Base-by-base conservation (phyloP, 2,797 vertebrate species). In the Podarcis lilfordi region DNA sequence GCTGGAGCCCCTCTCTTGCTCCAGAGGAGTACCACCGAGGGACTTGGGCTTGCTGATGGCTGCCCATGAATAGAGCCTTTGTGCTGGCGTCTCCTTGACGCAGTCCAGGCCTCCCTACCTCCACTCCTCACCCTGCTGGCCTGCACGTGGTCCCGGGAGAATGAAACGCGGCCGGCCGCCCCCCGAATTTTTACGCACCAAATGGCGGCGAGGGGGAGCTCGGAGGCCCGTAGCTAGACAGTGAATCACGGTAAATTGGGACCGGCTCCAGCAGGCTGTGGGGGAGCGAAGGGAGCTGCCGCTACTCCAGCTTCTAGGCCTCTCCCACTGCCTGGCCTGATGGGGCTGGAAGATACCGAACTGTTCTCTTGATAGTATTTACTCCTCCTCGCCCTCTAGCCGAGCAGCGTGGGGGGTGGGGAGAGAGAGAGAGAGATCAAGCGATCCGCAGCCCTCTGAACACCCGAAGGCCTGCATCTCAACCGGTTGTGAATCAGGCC, bases 351-450 rank as follows among this genome's bases (percentile, higher is more conserved):
- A 74, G 71, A 43, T 78, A 8, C 21, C 66, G 21, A 27, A 1
- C 21, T 25, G 6, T 50, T 29, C 32, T 32, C 32, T n/a, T 29
- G 40, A 0, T 1, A 40, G 2, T 4, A 74, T 10, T 6, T 35
- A 0, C 50, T 0, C 6, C 0, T 13, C 3, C 43, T 32, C 76
- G 66, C 37, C 68, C 45, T 40, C 10, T 40, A 25, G 71, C 8
- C 9, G 13, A 5, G 19, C 76, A 13, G 13, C 11, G 69, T 19
- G 45, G 0, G 1, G 25, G 1, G 19, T 0, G 8, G 35, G 21
- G 4, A 0, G 29, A 3, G 2, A 0, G n/a, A 43, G n/a, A 0
- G 0, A 23, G 17, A n/a, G 50, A 19, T 43, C 50, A 1, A 3
- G 29, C 3, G 29, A 27, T 23, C 27, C 40, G 37, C 72, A 10